Evolutionary conservation across 2,113 vertebrate species (phyloP).

Genomic region (Sinocyclocheilus anshuiensis): DNA sequence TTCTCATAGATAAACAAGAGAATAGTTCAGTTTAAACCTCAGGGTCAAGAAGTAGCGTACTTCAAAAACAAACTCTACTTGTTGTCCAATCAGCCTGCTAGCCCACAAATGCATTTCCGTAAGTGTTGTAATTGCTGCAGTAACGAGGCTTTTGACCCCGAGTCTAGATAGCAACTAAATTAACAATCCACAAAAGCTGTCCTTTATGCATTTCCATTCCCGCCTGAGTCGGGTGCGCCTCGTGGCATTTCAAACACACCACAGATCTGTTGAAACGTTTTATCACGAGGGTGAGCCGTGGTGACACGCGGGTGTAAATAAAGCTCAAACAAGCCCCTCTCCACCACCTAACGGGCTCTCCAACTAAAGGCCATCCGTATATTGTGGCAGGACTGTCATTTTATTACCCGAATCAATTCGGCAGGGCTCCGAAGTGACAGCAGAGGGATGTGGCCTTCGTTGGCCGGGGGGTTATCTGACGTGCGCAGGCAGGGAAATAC

Average conservation of each 20-base stretch:
- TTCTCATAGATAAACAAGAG: neutral
- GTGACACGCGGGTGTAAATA: slow-evolving; percentile 83
- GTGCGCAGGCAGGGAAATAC: slow-evolving; percentile 80
- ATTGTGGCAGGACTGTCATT: slow-evolving; percentile 84
- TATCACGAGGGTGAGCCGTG: slow-evolving; percentile 71
- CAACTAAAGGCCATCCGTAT: slow-evolving; percentile 84
- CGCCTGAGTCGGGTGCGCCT: slow-evolving; percentile 61
- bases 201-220: slow-evolving; percentile 60
- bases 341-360: slow-evolving; percentile 79
- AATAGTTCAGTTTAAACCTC: slow-evolving; percentile 8
- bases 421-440: slow-evolving; percentile 76
- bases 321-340: slow-evolving; percentile 84
- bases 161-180: slow-evolving; percentile 57
- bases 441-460: slow-evolving; percentile 79
- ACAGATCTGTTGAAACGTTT: slow-evolving; percentile 74
- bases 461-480: slow-evolving; percentile 87
- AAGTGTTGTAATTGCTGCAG: slow-evolving; percentile 57
- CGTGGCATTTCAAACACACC: slow-evolving; percentile 75
- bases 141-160: slow-evolving; percentile 64
- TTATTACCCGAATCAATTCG: slow-evolving; percentile 91
- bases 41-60: slow-evolving; percentile 51
- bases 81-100: slow-evolving; percentile 36
- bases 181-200: slow-evolving; percentile 65
- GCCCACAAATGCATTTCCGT: slow-evolving; percentile 46
- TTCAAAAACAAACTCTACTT: slow-evolving; percentile 50